Evolutionary conservation across 2,888 invertebrate genomes (phyloP), one percentile per base, ranked within the genome.

Genomic region (Drosophila testacea): DNA sequence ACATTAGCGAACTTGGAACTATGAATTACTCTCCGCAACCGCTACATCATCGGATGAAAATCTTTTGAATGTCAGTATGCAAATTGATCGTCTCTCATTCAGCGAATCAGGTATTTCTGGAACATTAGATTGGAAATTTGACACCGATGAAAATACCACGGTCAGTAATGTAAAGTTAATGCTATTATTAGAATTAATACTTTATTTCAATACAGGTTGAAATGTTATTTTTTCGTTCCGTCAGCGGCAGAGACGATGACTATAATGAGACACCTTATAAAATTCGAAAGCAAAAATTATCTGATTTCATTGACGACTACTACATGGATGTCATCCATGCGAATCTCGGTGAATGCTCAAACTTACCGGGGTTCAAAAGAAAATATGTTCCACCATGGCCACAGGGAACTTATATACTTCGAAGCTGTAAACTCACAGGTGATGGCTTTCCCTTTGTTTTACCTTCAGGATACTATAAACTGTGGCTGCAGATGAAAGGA

Each of bases 191-290:
- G 11, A 1, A 11, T 10, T 42, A 1, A 11, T 42, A 22, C 11
- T 42, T 10, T 2, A 42, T 6, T 42, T 11, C 6, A 22, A 22
- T 5, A 10, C 42, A 44, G 44, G 0, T 44, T 5, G 11, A 11
- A 6, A 0, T 27, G 44, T 11, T 4, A 1, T 3, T 44, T 6
- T 11, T 42, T 5, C 2, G 6, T 42, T 1, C 10, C 22, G 5
- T 22, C 42, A 42, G 22, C 10, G 42, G 42, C 22, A 22, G 42
- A 42, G 42, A 42, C 10, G 42, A 42, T 10, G 42, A 42, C 42
- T 42, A 42, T 42, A 16, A 42, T 22, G 42, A 42, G 10, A 2
- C 22, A 5, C 42, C 42, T 1, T 22, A 42, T 10, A 42, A 22
- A 4, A 5, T 22, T 1, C 42, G 22, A 22, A 42, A 0, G 10